Base-by-base conservation (phyloP, 1,140 invertebrate species). In the Drosophila mojavensis region DNA sequence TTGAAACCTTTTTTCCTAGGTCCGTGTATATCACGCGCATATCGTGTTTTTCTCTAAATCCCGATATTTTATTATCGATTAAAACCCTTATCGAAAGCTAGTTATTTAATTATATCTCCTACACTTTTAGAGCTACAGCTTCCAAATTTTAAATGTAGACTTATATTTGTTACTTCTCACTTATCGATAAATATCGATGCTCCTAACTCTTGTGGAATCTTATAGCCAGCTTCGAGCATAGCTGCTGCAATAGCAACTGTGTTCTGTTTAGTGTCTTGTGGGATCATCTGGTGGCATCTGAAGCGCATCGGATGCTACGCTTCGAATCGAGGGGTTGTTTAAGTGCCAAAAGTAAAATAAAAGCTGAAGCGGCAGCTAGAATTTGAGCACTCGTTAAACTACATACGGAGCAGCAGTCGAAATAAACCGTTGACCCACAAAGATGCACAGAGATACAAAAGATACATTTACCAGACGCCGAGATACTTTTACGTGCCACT, bases 401-500 rank as follows among this genome's bases (percentile, higher is more conserved):
- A 15, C 30, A 56, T 15, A 15, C 11, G 15, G 59, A 26, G 26
- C 36, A 3, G 36, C 1, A 39, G 10, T 39, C 9, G 10, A 39
- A 39, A 39, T 39, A 39, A 45, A 51, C 66, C 59, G 59, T 70
- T 70, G 59, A 70, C 67, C 67, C 67, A 63, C 17, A 62, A 50
- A 53, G 36, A 62, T 47, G 17, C 45, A 41, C 13, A 45, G 43
- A 45, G 13, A 45, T 43, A 59, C 28, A 4, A 30, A 3, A 30
- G 54, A 56, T 43, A 43, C 55, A 43, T 54, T 54, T 54, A 66
- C 17, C 36, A 39, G 36, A 39, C 11, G 36, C 36, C 36, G 36
- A 66, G 33, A 67, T 55, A 55, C 15, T 30, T 55, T 33, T 5
- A 41, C 24, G 28, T 50, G 59, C 26, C n/a, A 10, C 43, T 53